These are phyloP conservation scores for Eucidaris tribuloides DNA, from an alignment of 35 echinoderm and acorn worm genomes.

Conservation along the genomic window DNA sequence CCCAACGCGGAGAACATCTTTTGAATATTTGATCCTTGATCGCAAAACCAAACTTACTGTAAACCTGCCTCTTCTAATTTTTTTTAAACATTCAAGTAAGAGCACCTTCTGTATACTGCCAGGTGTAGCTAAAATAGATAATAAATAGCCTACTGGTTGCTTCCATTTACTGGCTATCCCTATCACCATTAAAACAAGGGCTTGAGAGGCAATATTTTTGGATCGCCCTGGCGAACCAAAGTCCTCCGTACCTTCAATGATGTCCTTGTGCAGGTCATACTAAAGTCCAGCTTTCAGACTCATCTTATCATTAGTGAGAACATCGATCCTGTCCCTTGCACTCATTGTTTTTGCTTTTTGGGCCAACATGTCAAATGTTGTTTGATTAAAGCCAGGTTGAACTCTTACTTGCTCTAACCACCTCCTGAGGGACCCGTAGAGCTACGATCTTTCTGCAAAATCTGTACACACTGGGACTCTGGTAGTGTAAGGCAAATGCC, in stretches of 20 bases:
- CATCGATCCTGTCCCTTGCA: not conserved
- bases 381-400: conserved; percentile 6
- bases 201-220: too few species aligned
- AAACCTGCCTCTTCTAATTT: too few species aligned
- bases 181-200: too few species aligned
- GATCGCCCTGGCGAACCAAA: not conserved
- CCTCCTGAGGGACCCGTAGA: conserved; percentile 15
- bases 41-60: too few species aligned
- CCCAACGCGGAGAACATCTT: too few species aligned
- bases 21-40: too few species aligned
- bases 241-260: conserved; percentile 21
- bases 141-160: too few species aligned
- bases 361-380: not conserved
- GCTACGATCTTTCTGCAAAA: conserved; percentile 14
- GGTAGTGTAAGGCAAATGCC: conserved; percentile 16
- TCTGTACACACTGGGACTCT: conserved; percentile 2
- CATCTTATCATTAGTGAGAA: conserved; percentile 9
- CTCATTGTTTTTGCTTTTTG: not conserved
- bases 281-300: conserved; percentile 25
- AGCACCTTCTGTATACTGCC: too few species aligned
- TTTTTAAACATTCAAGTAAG: too few species aligned
- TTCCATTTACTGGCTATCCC: too few species aligned
- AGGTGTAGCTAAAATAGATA: too few species aligned
- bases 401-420: conserved; percentile 1
- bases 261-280: not conserved